Percentiles rank a stretch among this genome's conserved stretches.
These are phyloP conservation scores for Phataginus tetradactyla DNA, from an alignment of 2,797 vertebrate species.

Conservation along the genomic window DNA sequence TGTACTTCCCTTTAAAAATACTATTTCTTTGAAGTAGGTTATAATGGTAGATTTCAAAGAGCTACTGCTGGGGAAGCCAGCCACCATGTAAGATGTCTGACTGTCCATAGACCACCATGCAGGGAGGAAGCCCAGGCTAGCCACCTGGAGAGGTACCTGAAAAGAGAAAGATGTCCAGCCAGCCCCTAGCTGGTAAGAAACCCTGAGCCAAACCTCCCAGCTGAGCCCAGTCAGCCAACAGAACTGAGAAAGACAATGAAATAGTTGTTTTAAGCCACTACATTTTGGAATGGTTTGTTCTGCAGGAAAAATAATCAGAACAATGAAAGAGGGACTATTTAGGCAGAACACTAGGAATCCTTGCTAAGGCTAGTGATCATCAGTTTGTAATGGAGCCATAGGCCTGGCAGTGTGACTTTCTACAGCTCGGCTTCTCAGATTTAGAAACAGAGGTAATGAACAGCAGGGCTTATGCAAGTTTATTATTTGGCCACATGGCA, in stretches of 20 bases:
- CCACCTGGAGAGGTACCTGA: background rate
- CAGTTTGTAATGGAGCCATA: background rate
- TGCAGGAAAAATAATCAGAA: conserved; percentile 33
- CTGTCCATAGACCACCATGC: background rate
- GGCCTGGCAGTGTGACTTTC: background rate
- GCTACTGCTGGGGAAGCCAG: background rate
- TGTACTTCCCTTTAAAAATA: background rate
- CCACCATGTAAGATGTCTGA: background rate
- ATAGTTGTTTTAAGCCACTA: conserved; percentile 2
- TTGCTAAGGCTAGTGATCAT: background rate
- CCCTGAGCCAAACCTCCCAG: background rate
- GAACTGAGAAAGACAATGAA: background rate
- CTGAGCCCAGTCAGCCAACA: background rate
- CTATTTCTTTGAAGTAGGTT: background rate
- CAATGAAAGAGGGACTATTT: conserved; percentile 24
- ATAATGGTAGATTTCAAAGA: background rate
- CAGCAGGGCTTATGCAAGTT: background rate
- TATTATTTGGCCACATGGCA: background rate
- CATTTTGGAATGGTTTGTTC: conserved; percentile 23
- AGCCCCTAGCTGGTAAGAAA: background rate
- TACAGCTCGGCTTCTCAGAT: conserved; percentile 15
- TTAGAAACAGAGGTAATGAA: background rate
- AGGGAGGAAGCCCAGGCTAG: background rate
- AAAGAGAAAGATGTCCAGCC: background rate
- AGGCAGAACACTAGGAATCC: background rate